Base-by-base conservation (phyloP, 2,797 vertebrate species). In the Fringilla coelebs region DNA sequence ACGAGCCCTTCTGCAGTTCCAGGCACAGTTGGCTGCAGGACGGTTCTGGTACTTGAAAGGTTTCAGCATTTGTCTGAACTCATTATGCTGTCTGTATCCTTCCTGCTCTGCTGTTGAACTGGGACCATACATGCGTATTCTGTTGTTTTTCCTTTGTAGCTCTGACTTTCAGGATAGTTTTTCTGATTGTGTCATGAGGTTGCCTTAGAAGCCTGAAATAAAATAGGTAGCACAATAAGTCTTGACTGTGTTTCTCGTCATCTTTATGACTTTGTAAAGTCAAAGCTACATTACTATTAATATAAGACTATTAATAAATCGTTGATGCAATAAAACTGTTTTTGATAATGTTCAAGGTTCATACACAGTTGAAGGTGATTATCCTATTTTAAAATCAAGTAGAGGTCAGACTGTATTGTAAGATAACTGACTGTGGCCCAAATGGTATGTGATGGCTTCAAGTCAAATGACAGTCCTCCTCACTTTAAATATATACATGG, bases 291-390 rank as follows among this genome's bases (percentile, higher is more conserved):
- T 93, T 92, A 58, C 90, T 95, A 93, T 96, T 96, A 95, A 96
- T 96, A 92, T 24, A 95, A 96, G 87, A 90, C 96, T 95, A 96
- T 95, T 97, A 97, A 97, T 97, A 97, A 94, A 95, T 95, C 87
- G 49, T 97, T 96, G 96, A 97, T 96, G 94, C 89, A 96, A 94
- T 96, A 96, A 96, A 97, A 96, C 85, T 94, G 83, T 36, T 96
- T 96, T 96, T 96, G 87, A 96, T 94, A 93, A 90, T 94, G 94
- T 97, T 97, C 95, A 94, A 96, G 92, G 91, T 97, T 97, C 85
- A 84, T 90, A 92, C 89, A 60, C 87, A 97, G 91, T 96, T 97
- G 94, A 98, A 95, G 81, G 96, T 97, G 97, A 93, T 97, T 93
- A 94, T 96, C 90, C 82, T 93, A 96, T 96, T 96, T 97, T 96